Percentiles rank a stretch among this genome's conserved stretches.
Conservation (phyloP, 1,140 invertebrate genomes). For the Drosophila carrolli region DNA sequence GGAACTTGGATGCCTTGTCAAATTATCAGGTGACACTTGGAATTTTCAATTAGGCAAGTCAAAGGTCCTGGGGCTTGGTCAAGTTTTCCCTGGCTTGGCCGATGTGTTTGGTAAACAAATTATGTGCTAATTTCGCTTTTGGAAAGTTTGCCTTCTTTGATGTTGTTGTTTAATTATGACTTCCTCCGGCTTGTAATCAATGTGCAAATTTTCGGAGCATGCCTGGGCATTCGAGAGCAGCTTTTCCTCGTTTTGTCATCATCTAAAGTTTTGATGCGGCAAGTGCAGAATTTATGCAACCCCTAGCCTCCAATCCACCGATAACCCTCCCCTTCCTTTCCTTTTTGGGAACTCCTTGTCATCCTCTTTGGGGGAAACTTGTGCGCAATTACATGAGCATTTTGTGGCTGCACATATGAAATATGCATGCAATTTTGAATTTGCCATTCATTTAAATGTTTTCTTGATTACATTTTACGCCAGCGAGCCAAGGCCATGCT, state of each 20-base stretch:
- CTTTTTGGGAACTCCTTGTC: constrained; percentile 10
- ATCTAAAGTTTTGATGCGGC: constrained; percentile 62
- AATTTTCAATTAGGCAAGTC: constrained; percentile 77
- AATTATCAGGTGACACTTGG: constrained; percentile 72
- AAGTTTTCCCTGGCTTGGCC: constrained; percentile 42
- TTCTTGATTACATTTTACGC: constrained; percentile 80
- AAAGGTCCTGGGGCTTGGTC: constrained; percentile 59
- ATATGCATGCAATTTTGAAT: constrained; percentile 83
- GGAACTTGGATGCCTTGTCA: constrained; percentile 52
- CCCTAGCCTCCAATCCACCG: constrained; percentile 5
- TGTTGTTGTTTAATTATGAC: constrained; percentile 77
- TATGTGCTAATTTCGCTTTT: constrained; percentile 74
- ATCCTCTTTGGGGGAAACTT: constrained; percentile 49
- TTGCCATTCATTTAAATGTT: constrained; percentile 81
- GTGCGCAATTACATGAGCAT: constrained; percentile 78
- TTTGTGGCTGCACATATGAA: constrained; percentile 82
- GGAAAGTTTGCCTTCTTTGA: constrained; percentile 56
- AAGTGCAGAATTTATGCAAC: constrained; percentile 74
- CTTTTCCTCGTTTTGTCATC: constrained; percentile 44
- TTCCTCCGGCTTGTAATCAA: constrained; percentile 80
- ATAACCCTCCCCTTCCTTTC: not conserved
- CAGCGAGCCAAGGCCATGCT: constrained; percentile 24
- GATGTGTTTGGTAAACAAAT: constrained; percentile 82
- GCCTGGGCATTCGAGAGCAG: constrained; percentile 62
- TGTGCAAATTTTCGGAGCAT: constrained; percentile 69